These are phyloP conservation scores for Lampris incognitus DNA, from an alignment of 2,113 vertebrate species.

Conservation along the genomic window DNA sequence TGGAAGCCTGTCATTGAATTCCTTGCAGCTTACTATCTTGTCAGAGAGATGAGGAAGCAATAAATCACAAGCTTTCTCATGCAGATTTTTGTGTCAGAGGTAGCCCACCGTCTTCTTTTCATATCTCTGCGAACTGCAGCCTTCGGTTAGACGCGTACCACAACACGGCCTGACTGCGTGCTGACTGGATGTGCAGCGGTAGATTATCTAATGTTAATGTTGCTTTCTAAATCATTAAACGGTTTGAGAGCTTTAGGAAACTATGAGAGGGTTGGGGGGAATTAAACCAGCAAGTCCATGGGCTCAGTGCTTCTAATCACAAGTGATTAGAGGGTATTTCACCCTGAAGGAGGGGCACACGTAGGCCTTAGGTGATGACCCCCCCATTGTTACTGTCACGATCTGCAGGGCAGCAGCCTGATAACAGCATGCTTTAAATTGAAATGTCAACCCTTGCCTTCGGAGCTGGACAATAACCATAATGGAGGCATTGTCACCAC, in stretches of 20 bases:
- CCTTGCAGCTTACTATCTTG: slow-evolving; percentile 23
- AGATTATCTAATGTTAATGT: not conserved
- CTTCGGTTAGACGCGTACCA: not conserved
- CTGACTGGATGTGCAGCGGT: not conserved
- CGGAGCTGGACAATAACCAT: slow-evolving; percentile 52
- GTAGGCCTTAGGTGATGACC: slow-evolving; percentile 44
- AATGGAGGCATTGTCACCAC: slow-evolving; percentile 62
- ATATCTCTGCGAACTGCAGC: not conserved
- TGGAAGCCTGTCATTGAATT: slow-evolving; percentile 24
- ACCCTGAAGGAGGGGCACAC: not conserved
- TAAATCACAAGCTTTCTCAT: slow-evolving; percentile 54
- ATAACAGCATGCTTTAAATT: slow-evolving; percentile 49
- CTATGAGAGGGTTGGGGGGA: not conserved
- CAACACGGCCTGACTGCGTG: not conserved
- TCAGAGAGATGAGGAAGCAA: slow-evolving; percentile 44
- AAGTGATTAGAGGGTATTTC: not conserved
- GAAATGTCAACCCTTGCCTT: slow-evolving; percentile 58
- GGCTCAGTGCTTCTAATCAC: not conserved
- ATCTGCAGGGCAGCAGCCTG: slow-evolving; percentile 5
- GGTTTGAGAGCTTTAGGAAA: not conserved
- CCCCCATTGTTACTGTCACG: slow-evolving; percentile 56
- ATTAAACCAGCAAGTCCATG: slow-evolving; percentile 1
- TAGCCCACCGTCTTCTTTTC: slow-evolving; percentile 10
- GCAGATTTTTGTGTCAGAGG: slow-evolving; percentile 28
- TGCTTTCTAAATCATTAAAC: not conserved